phyloP scores from a whole-genome alignment of 2,888 invertebrate species.

The Euzophera pinguis region DNA sequence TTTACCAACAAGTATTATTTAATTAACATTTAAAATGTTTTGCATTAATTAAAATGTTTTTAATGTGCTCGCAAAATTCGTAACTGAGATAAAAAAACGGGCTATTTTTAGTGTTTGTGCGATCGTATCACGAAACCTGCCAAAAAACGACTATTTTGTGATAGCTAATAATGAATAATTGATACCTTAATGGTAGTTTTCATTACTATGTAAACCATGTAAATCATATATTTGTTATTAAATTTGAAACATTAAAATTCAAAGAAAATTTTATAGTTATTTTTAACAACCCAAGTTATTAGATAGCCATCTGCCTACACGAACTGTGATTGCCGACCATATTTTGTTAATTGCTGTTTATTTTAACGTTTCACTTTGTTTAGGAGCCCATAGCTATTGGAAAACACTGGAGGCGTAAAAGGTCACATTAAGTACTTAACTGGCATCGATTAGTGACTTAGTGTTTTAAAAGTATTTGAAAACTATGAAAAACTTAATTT shows the following conservation, averaged over 20 bases:
- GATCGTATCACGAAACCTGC: conserved; percentile 9
- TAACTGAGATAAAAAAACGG: not conserved
- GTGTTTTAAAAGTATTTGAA: too few species aligned
- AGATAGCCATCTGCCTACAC: not conserved
- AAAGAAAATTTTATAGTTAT: conserved; percentile 11
- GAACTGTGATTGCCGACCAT: not conserved
- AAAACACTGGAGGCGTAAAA: not conserved
- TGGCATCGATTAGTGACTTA: too few species aligned
- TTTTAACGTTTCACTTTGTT: not conserved
- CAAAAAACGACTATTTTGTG: conserved; percentile 17
- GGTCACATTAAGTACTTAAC: conserved; percentile 5
- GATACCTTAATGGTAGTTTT: conserved; percentile 25
- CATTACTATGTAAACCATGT: conserved; percentile 15
- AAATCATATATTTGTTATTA: conserved; percentile 15
- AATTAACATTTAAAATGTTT: not conserved
- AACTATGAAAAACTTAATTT: too few species aligned
- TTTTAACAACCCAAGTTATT: not conserved
- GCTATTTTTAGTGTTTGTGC: not conserved
- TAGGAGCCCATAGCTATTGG: not conserved
- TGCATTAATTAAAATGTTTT: conserved; percentile 1
- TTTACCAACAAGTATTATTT: too few species aligned
- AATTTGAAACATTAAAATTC: conserved; percentile 12
- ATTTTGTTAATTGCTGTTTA: conserved; percentile 14
- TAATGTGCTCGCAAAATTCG: not conserved
- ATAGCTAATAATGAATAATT: conserved; percentile 17